These are phyloP conservation scores for Anticlea derivata DNA, from an alignment of 2,888 invertebrate genomes.

Conservation along the genomic window DNA sequence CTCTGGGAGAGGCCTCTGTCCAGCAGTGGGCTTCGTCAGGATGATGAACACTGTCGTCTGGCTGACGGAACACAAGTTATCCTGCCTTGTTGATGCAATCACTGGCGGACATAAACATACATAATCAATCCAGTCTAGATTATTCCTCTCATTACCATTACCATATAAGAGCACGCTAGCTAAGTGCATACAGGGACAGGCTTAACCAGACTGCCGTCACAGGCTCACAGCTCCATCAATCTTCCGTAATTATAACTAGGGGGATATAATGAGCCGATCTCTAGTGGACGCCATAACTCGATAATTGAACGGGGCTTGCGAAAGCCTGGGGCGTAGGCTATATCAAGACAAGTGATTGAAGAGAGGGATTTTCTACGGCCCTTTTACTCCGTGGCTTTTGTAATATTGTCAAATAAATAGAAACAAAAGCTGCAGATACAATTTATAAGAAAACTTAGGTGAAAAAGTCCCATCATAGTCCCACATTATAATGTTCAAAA, in stretches of 20 bases:
- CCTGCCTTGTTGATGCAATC: no score
- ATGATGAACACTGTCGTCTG: no score
- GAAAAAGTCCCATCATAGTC: no score
- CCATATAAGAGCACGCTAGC: conserved; percentile 9
- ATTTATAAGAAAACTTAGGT: no score
- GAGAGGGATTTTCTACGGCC: background rate
- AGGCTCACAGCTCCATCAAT: conserved; percentile 17
- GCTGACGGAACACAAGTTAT: no score
- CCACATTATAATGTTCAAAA: no score
- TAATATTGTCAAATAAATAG: no score
- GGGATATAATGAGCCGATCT: conserved; percentile 18
- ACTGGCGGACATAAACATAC: no score
- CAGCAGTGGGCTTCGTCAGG: no score
- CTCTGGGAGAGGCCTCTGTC: no score
- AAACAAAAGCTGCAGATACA: no score
- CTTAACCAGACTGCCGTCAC: conserved; percentile 13
- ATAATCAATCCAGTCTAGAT: conserved; percentile 10
- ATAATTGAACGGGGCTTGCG: conserved; percentile 19
- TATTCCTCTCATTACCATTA: conserved; percentile 4
- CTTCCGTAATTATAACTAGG: conserved; percentile 21
- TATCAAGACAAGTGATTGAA: conserved; percentile 2
- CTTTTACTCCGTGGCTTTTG: background rate
- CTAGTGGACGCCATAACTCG: conserved; percentile 23
- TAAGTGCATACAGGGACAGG: background rate
- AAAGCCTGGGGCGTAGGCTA: conserved; percentile 2